phyloP scores from a whole-genome alignment of 2,113 vertebrate genomes.

The Pedetes capensis region DNA sequence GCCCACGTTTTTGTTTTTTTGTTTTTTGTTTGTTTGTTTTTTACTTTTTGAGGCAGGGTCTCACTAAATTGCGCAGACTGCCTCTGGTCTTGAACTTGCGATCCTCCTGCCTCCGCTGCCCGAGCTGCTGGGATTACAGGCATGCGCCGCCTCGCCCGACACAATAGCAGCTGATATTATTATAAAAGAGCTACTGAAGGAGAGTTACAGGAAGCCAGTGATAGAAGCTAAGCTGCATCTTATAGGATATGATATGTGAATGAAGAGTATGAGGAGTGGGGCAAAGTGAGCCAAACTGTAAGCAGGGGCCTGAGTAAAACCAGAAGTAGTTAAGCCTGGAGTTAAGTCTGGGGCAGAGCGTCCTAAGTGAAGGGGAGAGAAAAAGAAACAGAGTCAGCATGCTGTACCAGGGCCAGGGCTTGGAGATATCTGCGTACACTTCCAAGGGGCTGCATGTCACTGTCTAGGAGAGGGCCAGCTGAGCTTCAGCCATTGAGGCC shows the following conservation, averaged over 20 bases:
- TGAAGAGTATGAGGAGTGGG: fast-evolving
- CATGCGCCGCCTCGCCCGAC: too few species aligned
- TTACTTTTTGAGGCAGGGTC: too few species aligned
- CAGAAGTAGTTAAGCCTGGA: too few species aligned
- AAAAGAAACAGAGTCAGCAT: neutral
- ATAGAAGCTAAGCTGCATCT: neutral
- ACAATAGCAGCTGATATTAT: neutral
- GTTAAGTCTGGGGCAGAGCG: neutral
- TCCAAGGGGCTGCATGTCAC: neutral
- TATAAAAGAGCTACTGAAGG: neutral
- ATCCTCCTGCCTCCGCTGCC: too few species aligned
- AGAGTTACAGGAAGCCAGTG: neutral
- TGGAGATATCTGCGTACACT: neutral
- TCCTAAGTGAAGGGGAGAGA: neutral
- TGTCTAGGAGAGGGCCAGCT: neutral
- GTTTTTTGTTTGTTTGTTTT: too few species aligned
- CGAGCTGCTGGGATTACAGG: too few species aligned
- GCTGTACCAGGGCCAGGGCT: neutral
- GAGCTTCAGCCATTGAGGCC: fast-evolving
- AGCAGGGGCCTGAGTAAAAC: neutral
- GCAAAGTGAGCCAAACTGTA: neutral
- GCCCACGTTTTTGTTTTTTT: too few species aligned
- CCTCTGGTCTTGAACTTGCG: too few species aligned
- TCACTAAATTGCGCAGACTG: too few species aligned
- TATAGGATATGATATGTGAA: fast-evolving